Evolutionary conservation across 2,797 vertebrate species (phyloP), one percentile per base, ranked within the genome.

Genomic region (Luscinia luscinia): DNA sequence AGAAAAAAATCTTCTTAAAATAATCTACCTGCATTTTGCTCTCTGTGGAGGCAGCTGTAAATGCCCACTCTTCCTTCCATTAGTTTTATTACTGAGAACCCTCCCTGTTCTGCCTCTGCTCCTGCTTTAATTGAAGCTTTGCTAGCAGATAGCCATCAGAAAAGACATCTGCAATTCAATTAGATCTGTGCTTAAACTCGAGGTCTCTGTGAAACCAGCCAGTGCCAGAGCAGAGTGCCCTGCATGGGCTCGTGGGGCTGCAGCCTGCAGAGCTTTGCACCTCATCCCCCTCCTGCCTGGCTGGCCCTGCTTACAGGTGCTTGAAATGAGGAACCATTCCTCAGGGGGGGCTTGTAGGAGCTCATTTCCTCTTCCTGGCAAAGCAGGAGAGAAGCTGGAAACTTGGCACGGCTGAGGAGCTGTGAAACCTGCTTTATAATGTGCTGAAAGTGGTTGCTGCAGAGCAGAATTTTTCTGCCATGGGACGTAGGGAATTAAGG

Each of bases 91-190:
- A 58, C 85, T 22, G 55, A 83, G 84, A 95, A 78, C 75, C 41
- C 41, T 86, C 84, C 82, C 84, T 30, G 66, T 73, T 89, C 89
- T 94, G 87, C 83, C 45, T 94, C 51, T 4, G 32, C 87, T 92
- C 69, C 87, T 79, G 91, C 79, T 92, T 90, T 91, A 92, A 91
- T 88, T 73, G 72, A 81, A 88, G 87, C 83, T 84, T 38, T 79
- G 92, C 82, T 92, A 36, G 69, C 83, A 87, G 93, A 95, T 93
- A 95, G 85, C 91, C 89, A 90, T 94, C 92, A 64, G 87, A 82
- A 90, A 77, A 91, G 91, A 73, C 83, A 96, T 96, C 94, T 97
- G 95, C 94, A 96, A 93, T 95, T 96, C 94, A 93, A 94, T 94
- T 89, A 94, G 87, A 52, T 87, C 69, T 93, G 89, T 88, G 91